Conservation (phyloP, 2,797 vertebrate genomes). For the Melanotaenia boesemani region DNA sequence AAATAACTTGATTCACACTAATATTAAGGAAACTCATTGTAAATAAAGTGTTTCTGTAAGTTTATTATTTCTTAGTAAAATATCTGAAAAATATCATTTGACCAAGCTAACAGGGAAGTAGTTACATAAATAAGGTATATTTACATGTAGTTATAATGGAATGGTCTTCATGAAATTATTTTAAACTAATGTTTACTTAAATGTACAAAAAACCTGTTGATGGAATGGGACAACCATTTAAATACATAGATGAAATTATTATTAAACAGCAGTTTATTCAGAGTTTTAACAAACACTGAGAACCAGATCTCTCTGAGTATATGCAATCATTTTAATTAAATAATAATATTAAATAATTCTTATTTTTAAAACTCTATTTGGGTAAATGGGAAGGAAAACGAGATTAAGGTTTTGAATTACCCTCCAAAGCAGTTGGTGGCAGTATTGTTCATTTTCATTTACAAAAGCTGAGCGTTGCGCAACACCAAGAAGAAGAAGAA, state of each 20-base stretch:
- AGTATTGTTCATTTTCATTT: not conserved
- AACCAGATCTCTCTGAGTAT: not conserved
- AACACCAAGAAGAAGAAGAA: not conserved
- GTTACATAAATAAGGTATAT: not conserved
- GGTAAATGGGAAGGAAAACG: not conserved
- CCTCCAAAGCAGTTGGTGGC: conserved; percentile 32
- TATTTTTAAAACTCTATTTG: not conserved
- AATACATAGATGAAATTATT: not conserved
- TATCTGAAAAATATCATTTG: too few relatives aligned
- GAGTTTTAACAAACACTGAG: not conserved
- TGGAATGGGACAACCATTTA: not conserved
- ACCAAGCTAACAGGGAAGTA: not conserved
- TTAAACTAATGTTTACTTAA: not conserved
- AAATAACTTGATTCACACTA: not conserved
- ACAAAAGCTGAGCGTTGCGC: too few relatives aligned
- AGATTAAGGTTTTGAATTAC: too few relatives aligned
- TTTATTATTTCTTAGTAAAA: too few relatives aligned
- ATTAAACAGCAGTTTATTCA: not conserved
- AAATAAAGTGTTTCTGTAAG: not conserved
- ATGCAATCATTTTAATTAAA: not conserved
- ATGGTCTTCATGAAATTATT: not conserved
- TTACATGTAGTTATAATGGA: not conserved
- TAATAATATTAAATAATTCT: not conserved
- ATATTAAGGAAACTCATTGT: not conserved
- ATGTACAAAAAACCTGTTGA: not conserved